phyloP scores from a whole-genome alignment of 1,140 invertebrate genomes.

The Phocides pigmalion region DNA sequence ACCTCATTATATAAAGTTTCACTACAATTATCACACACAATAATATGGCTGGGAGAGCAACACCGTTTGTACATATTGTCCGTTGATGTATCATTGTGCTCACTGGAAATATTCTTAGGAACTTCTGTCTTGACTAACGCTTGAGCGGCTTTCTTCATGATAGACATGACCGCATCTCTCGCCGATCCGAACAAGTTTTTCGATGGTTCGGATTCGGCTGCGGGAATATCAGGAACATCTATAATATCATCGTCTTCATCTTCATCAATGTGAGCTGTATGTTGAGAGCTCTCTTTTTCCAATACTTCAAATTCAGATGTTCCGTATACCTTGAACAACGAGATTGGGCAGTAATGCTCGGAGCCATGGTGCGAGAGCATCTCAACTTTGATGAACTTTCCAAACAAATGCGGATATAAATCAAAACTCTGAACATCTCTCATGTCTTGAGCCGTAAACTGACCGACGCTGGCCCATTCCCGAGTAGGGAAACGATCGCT shows the following conservation, averaged over 20 bases:
- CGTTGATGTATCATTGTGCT: constrained; percentile 70
- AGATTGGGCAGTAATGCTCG: constrained; percentile 99
- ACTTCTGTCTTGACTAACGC: constrained; percentile 89
- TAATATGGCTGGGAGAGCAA: constrained; percentile 87
- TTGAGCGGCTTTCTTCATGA: constrained; percentile 94
- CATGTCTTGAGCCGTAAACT: constrained; percentile 94
- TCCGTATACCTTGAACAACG: constrained; percentile 95
- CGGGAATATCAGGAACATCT: constrained; percentile 73
- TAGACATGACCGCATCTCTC: constrained; percentile 92
- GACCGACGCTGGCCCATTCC: constrained; percentile 95
- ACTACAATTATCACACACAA: constrained; percentile 89
- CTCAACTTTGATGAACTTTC: constrained; percentile 97
- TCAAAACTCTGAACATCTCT: constrained; percentile 94
- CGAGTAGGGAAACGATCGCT: constrained; percentile 96
- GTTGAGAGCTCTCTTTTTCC: constrained; percentile 89
- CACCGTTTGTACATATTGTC: constrained; percentile 82
- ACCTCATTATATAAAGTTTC: constrained; percentile 86
- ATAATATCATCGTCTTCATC: constrained; percentile 87
- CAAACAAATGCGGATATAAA: constrained; percentile 91
- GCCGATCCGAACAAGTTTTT: constrained; percentile 93
- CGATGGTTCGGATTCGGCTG: constrained; percentile 76
- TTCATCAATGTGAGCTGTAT: constrained; percentile 85
- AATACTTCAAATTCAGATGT: constrained; percentile 95
- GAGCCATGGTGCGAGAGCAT: constrained; percentile 96
- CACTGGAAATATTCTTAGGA: constrained; percentile 79